Percentiles rank a stretch among this genome's conserved stretches.
Evolutionary conservation across 2,113 vertebrate species (phyloP).

Genomic region (Columba livia): DNA sequence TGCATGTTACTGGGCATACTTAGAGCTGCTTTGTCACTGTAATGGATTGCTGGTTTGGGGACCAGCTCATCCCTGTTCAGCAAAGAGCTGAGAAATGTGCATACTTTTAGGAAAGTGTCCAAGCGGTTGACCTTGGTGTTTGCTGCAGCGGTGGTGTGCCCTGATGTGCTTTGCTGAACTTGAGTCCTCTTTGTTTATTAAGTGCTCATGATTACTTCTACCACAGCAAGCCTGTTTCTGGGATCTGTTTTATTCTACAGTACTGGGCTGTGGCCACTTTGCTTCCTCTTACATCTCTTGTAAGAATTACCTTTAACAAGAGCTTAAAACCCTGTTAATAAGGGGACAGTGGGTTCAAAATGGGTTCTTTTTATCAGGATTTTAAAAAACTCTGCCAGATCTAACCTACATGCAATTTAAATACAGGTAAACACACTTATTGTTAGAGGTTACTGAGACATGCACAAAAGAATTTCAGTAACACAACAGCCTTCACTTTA

Average conservation of each 20-base stretch:
- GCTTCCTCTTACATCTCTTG: background rate
- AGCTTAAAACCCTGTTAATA: background rate
- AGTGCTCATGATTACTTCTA: background rate
- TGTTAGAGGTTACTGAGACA: fast-evolving
- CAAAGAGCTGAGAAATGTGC: background rate
- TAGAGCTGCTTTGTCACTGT: constrained; percentile 16
- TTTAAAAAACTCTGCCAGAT: background rate
- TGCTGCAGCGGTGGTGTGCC: background rate
- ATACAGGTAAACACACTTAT: background rate
- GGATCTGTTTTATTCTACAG: background rate
- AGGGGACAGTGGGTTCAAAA: background rate
- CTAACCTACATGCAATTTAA: background rate
- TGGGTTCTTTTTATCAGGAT: background rate
- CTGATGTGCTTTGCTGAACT: background rate
- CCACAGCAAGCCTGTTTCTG: background rate
- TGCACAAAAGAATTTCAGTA: background rate
- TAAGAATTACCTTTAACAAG: background rate
- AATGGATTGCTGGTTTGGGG: constrained; percentile 10
- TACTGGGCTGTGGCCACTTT: background rate
- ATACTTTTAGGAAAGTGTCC: background rate
- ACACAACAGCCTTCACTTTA: background rate
- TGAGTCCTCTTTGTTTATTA: background rate
- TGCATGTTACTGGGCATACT: background rate
- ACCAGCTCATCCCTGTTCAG: background rate
- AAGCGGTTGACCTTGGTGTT: constrained; percentile 1